Conservation (phyloP, 2,888 invertebrate genomes). For the Ceramica pisi region DNA sequence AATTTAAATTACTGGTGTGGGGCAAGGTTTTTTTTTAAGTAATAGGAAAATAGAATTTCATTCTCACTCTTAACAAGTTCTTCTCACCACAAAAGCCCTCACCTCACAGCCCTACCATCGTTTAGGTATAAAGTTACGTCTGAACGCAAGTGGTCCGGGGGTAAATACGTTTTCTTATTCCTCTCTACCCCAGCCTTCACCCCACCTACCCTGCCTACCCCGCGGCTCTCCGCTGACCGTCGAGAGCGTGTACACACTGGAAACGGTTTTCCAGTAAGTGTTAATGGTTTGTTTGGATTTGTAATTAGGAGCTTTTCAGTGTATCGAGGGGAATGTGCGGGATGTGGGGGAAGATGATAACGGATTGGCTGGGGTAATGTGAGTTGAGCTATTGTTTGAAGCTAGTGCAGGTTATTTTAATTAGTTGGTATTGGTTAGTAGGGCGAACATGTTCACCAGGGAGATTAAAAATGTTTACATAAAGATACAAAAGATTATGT, state of each 20-base stretch:
- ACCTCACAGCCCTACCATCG: slow-evolving; percentile 75
- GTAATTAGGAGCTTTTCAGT: slow-evolving; percentile 76
- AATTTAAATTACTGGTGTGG: no score
- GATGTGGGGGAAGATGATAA: slow-evolving; percentile 45
- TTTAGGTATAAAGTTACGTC: slow-evolving; percentile 82
- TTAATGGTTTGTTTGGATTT: slow-evolving; percentile 80
- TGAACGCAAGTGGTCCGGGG: slow-evolving; percentile 80
- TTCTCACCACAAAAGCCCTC: neutral
- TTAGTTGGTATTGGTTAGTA: neutral
- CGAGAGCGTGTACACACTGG: slow-evolving; percentile 67
- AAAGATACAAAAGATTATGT: no score
- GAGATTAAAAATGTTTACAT: no score
- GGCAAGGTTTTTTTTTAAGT: no score
- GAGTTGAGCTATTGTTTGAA: slow-evolving; percentile 7
- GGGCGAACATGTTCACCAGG: neutral
- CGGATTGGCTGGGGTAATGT: neutral
- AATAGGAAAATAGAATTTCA: no score
- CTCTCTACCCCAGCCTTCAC: slow-evolving; percentile 57
- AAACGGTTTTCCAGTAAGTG: slow-evolving; percentile 68
- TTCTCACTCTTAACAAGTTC: neutral
- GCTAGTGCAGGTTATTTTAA: neutral
- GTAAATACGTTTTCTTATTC: slow-evolving; percentile 86
- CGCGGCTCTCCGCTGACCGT: slow-evolving; percentile 55
- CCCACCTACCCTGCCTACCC: slow-evolving; percentile 43
- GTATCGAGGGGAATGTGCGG: slow-evolving; percentile 40